Percentiles rank a stretch among this genome's conserved stretches.
These are phyloP conservation scores for Platyura marginata DNA, from an alignment of 1,140 invertebrate genomes.

Conservation along the genomic window DNA sequence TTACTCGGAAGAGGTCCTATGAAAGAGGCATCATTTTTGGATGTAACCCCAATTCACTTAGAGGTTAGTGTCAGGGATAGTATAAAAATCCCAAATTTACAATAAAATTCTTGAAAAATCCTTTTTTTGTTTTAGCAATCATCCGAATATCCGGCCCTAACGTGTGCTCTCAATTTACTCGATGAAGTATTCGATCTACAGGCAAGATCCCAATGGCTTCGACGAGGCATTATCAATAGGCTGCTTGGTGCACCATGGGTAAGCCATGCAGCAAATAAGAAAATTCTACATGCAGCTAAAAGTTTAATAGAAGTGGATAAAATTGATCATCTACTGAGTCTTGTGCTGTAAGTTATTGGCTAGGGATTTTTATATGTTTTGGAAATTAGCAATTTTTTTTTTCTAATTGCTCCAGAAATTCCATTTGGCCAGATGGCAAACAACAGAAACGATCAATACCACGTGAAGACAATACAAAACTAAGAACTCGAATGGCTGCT, in stretches of 20 bases:
- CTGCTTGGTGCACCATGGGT: slow-evolving; percentile 4
- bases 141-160: slow-evolving; percentile 4
- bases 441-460: slow-evolving; percentile 38
- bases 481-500: slow-evolving; percentile 65
- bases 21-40: slow-evolving; percentile 31
- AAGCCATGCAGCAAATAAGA: slow-evolving; percentile 4
- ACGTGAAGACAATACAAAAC: slow-evolving; percentile 45
- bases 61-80: slow-evolving; percentile 16
- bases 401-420: slow-evolving; percentile 33
- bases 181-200: slow-evolving; percentile 86
- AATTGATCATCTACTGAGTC: slow-evolving; percentile 1
- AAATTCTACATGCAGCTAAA: slow-evolving; percentile 3
- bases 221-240: slow-evolving; percentile 25
- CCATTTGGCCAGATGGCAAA: slow-evolving; percentile 60
- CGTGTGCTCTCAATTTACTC: slow-evolving; percentile 54
- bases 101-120: background rate
- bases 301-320: slow-evolving; percentile 2
- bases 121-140: background rate
- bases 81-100: background rate
- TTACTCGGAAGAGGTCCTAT: slow-evolving; percentile 24
- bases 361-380: background rate
- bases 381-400: background rate
- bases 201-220: slow-evolving; percentile 72
- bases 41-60: slow-evolving; percentile 20
- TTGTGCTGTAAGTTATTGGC: slow-evolving; percentile 2